Percentiles rank a stretch among this genome's conserved stretches.
Evolutionary conservation across 2,888 invertebrate genomes (phyloP).

Genomic region (Mesoligia furuncula): DNA sequence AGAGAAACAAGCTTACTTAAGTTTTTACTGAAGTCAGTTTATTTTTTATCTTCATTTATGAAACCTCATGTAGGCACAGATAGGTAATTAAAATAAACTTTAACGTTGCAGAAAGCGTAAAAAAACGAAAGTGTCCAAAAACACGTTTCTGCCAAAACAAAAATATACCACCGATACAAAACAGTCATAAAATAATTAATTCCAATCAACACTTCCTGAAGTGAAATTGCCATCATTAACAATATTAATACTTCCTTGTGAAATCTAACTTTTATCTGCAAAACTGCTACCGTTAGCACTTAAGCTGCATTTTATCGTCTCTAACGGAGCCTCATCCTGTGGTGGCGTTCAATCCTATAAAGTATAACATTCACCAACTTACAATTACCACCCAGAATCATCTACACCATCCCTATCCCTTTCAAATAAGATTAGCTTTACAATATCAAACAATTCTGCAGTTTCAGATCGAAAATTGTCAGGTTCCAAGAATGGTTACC

Average conservation of each 20-base stretch:
- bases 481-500: constrained; percentile 67
- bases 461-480: constrained; percentile 26
- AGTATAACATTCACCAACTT: constrained; percentile 54
- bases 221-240: constrained; percentile 52
- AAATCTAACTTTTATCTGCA: constrained; percentile 56
- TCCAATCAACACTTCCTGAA: constrained; percentile 51
- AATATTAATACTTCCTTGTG: constrained; percentile 54
- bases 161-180: constrained; percentile 6
- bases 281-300: constrained; percentile 76
- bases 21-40: not conserved
- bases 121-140: constrained; percentile 55
- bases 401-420: not conserved
- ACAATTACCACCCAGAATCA: not conserved
- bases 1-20: not conserved
- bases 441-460: not conserved
- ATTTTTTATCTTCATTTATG: not conserved
- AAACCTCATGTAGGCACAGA: not conserved
- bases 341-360: constrained; percentile 66
- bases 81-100: not conserved
- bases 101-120: constrained; percentile 18
- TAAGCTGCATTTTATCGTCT: constrained; percentile 75
- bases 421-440: constrained; percentile 50
- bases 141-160: constrained; percentile 35
- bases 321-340: constrained; percentile 80
- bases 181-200: constrained; percentile 19